Percentiles rank a stretch among this genome's conserved stretches.
These are phyloP conservation scores for Cheilosia grossa DNA, from an alignment of 2,888 invertebrate genomes.

Conservation along the genomic window DNA sequence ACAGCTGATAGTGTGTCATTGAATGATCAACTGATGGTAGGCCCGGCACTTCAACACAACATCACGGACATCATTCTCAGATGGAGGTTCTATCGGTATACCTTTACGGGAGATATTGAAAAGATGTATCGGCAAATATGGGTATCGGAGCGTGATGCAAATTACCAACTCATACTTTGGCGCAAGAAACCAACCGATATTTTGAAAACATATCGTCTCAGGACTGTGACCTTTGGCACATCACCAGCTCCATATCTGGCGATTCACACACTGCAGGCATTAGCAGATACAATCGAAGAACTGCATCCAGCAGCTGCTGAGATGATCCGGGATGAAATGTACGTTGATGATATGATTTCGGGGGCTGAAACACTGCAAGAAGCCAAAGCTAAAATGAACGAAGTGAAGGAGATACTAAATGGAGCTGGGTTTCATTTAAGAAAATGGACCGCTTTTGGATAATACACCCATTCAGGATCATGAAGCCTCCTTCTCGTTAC, in stretches of 20 bases:
- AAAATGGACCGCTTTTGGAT: constrained; percentile 10
- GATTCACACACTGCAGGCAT: background rate
- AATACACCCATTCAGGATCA: constrained; percentile 15
- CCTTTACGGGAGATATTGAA: constrained; percentile 26
- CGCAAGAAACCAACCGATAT: background rate
- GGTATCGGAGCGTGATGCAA: background rate
- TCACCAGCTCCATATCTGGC: background rate
- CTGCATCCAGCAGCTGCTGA: background rate
- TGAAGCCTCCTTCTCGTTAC: constrained; percentile 10
- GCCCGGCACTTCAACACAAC: constrained; percentile 1
- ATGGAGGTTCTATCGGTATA: constrained; percentile 21
- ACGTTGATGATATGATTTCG: background rate
- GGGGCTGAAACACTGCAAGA: background rate
- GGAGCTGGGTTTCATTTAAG: background rate
- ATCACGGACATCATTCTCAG: constrained; percentile 22
- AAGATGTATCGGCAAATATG: constrained; percentile 31
- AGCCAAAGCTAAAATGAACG: background rate
- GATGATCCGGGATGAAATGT: constrained; percentile 15
- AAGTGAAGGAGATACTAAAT: background rate
- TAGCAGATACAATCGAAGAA: background rate
- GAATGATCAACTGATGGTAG: no score
- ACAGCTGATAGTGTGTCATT: no score
- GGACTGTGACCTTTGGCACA: no score
- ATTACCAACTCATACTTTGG: no score
- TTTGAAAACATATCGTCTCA: background rate